These are phyloP conservation scores for Oostethus manadensis DNA, from an alignment of 2,113 vertebrate species.

Conservation along the genomic window DNA sequence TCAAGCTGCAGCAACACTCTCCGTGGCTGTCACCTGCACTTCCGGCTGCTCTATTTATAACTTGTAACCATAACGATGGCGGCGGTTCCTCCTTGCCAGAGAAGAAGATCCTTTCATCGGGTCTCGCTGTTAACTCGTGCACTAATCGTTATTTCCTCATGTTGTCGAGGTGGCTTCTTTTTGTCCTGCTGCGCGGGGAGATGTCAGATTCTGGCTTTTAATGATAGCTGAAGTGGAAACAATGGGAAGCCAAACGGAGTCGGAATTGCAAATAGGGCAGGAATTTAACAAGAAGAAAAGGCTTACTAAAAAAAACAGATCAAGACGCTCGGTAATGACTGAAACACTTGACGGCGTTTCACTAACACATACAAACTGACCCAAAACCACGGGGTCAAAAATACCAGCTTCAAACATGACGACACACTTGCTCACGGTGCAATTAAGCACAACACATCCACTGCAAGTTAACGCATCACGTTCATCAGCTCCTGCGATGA, in stretches of 20 bases:
- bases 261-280: background rate
- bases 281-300: no score
- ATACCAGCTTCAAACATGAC: no score
- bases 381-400: no score
- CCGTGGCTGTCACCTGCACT: constrained; percentile 68
- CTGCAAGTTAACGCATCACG: no score
- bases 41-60: constrained; percentile 73
- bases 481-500: no score
- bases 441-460: no score
- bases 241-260: constrained; percentile 7
- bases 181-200: background rate
- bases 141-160: constrained; percentile 9
- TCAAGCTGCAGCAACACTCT: constrained; percentile 62
- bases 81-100: constrained; percentile 52
- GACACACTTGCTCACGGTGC: no score
- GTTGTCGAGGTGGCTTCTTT: background rate
- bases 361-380: no score
- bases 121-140: constrained; percentile 18
- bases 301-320: no score
- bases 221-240: constrained; percentile 11
- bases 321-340: no score
- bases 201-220: background rate
- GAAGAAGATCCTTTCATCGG: constrained; percentile 53
- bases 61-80: constrained; percentile 76
- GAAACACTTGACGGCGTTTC: no score